A percentile compares a stretch with the other conserved stretches of the same genome.
phyloP scores from a whole-genome alignment of 2,797 vertebrate species.

The Crocidura indochinensis region DNA sequence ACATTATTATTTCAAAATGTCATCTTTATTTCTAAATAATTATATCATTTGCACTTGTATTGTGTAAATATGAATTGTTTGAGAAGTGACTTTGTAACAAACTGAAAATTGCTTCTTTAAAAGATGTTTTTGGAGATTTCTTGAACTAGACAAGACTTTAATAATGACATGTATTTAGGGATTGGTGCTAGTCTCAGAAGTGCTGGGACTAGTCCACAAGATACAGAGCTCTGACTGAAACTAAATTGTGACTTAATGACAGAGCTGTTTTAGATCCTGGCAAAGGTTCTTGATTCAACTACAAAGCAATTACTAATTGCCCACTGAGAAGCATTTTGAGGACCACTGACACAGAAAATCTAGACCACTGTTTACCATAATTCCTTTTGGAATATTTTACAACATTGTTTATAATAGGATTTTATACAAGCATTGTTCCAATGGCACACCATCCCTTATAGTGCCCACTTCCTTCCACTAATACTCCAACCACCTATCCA shows the following conservation, averaged over 20 bases:
- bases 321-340: not conserved
- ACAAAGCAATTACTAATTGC: not conserved
- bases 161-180: not conserved
- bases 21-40: too few species aligned
- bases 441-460: too few species aligned
- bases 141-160: not conserved
- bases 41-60: too few species aligned
- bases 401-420: too few species aligned
- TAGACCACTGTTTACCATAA: not conserved
- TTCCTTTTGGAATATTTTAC: not conserved
- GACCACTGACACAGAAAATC: not conserved
- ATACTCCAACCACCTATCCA: too few species aligned
- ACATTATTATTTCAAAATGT: too few species aligned
- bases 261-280: not conserved
- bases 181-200: not conserved
- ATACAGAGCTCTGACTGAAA: not conserved
- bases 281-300: not conserved
- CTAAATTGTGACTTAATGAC: not conserved
- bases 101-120: too few species aligned
- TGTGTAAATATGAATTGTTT: too few species aligned
- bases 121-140: not conserved
- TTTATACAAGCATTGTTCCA: too few species aligned
- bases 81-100: too few species aligned
- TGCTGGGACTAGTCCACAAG: too few species aligned
- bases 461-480: too few species aligned